Conservation (phyloP, 2,888 invertebrate genomes). For the Drosophila robusta region DNA sequence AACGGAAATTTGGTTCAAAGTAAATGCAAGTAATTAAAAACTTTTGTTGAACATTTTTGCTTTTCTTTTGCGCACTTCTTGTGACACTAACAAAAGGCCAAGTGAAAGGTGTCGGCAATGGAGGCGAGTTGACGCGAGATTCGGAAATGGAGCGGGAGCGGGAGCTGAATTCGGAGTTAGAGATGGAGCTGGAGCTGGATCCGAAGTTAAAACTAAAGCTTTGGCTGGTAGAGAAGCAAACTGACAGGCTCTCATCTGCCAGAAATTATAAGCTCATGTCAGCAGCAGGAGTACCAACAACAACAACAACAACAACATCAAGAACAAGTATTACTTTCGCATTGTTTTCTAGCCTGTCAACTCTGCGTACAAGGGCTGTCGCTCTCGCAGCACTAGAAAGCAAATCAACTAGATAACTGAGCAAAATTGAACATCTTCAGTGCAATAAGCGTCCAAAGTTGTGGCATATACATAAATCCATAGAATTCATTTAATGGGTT, state of each 20-base stretch:
- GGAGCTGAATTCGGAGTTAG: not conserved
- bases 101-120: slow-evolving; percentile 14
- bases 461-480: not conserved
- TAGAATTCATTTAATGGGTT: slow-evolving; percentile 14
- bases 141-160: not conserved
- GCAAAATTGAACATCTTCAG: not conserved
- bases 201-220: slow-evolving; percentile 6
- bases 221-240: not conserved
- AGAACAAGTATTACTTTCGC: not conserved
- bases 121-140: not conserved
- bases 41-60: slow-evolving; percentile 24
- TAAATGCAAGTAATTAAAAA: slow-evolving; percentile 52
- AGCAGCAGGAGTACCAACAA: slow-evolving; percentile 11
- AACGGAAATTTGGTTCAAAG: slow-evolving; percentile 10
- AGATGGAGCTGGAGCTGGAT: not conserved
- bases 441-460: not conserved
- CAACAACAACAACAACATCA: not conserved
- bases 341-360: slow-evolving; percentile 26
- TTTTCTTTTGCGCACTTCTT: not conserved
- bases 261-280: slow-evolving; percentile 37
- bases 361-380: slow-evolving; percentile 14
- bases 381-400: slow-evolving; percentile 3
- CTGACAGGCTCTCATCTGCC: slow-evolving; percentile 27
- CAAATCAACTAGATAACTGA: slow-evolving; percentile 1
- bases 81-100: slow-evolving; percentile 4